A percentile compares a stretch with the other conserved stretches of the same genome.
Conservation (phyloP, 1,140 invertebrate species). For the Caenorhabditis elegans region WBcel235 BX284603.4:3583001-3583500, state of each 20-base stretch:
- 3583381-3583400: neutral
- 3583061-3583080: neutral
- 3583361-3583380: neutral
- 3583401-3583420: neutral
- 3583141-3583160: neutral
- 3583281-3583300: constrained; percentile 25
- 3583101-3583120: neutral
- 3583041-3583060: too few relatives aligned
- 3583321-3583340: neutral
- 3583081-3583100: neutral
- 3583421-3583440: constrained; percentile 32
- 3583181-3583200: constrained; percentile 8
- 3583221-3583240: neutral
- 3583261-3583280: constrained; percentile 29
- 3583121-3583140: neutral
- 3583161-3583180: neutral
- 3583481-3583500: neutral
- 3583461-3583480: neutral
- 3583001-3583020: too few relatives aligned
- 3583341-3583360: neutral
- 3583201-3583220: constrained; percentile 27
- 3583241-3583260: neutral
- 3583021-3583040: too few relatives aligned
- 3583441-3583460: constrained; percentile 29
- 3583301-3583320: neutral